These are phyloP conservation scores for Rhea pennata DNA, from an alignment of 2,113 vertebrate genomes.

Conservation along the genomic window DNA sequence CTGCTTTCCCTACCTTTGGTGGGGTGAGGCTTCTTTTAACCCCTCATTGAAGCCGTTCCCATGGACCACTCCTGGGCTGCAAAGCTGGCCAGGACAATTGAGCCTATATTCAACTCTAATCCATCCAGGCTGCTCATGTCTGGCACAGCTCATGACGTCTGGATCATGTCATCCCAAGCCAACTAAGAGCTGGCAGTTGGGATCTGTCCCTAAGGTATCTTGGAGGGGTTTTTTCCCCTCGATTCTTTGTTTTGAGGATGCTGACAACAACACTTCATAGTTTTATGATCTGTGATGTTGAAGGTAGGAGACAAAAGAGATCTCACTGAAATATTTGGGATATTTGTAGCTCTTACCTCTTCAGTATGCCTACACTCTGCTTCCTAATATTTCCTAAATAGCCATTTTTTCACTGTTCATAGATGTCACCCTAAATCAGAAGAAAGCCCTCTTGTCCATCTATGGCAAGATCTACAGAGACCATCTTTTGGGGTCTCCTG, in stretches of 20 bases:
- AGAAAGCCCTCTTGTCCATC: background rate
- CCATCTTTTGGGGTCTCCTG: background rate
- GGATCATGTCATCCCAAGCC: background rate
- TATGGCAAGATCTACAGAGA: background rate
- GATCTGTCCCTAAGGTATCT: background rate
- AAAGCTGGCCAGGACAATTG: background rate
- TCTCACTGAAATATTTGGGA: slow-evolving; percentile 36
- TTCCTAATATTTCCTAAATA: background rate
- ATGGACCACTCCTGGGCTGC: background rate
- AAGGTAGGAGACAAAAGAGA: slow-evolving; percentile 19
- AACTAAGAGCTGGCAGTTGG: background rate
- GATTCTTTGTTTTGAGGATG: slow-evolving; percentile 12
- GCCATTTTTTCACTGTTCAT: background rate
- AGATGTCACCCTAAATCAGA: background rate
- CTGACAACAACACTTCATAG: background rate
- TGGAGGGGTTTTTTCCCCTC: background rate
- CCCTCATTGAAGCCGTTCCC: background rate
- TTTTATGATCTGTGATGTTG: background rate
- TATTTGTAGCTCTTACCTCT: background rate
- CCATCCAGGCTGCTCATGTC: background rate
- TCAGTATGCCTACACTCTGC: background rate
- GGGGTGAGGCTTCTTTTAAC: background rate
- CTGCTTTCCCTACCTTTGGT: background rate
- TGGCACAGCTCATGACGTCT: background rate
- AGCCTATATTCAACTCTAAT: fast-evolving